Conservation (phyloP, 2,888 invertebrate species). For the Chaitophorus viminalis region DNA sequence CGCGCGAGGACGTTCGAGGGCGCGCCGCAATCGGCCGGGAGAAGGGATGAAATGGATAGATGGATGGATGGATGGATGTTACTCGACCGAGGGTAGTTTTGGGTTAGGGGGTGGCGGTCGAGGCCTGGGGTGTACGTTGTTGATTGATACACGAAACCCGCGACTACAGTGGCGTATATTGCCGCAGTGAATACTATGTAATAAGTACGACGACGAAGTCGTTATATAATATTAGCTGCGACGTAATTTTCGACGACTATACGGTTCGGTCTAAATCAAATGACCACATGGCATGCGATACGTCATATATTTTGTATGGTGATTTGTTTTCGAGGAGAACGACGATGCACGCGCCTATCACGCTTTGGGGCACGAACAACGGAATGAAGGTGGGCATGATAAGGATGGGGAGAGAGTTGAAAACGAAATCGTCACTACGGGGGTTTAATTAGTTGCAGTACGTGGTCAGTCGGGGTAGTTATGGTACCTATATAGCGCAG, state of each 20-base stretch:
- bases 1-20: no score
- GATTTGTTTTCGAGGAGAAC: neutral
- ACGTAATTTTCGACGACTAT: neutral
- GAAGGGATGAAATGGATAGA: no score
- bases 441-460: neutral
- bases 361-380: neutral
- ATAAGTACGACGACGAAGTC: constrained; percentile 6
- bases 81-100: no score
- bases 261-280: neutral
- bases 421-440: neutral
- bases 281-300: constrained; percentile 28
- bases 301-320: neutral
- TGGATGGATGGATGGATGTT: no score
- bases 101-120: neutral
- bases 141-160: constrained; percentile 1
- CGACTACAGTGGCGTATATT: neutral
- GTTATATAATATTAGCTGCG: neutral
- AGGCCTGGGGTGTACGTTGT: neutral
- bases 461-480: neutral
- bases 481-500: neutral
- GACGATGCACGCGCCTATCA: neutral
- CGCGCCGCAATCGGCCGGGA: no score
- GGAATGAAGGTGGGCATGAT: neutral
- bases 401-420: neutral
- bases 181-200: neutral